Evolutionary conservation across 2,797 vertebrate genomes (phyloP).

Genomic region (Sitta carolinensis): DNA sequence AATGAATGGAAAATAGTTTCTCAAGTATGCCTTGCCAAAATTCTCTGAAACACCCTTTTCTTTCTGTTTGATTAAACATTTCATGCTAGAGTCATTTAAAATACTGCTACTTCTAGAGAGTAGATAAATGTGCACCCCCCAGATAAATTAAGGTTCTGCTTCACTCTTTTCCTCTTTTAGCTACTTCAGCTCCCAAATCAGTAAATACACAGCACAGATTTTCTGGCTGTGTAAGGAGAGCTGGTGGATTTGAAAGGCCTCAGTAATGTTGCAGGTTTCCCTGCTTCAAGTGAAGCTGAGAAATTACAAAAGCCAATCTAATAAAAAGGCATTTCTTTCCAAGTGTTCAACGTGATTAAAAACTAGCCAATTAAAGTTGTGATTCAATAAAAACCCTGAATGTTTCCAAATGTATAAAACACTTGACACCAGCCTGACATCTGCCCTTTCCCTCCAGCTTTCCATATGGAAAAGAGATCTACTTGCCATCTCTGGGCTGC

Average conservation of each 20-base stretch:
- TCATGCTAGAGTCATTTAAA: conserved; percentile 52
- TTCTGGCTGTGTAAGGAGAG: not conserved
- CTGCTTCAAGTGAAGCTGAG: not conserved
- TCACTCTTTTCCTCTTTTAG: not conserved
- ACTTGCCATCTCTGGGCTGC: not conserved
- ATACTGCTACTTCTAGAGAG: conserved; percentile 20
- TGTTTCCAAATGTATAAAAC: conserved; percentile 44
- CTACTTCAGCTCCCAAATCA: not conserved
- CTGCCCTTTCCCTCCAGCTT: conserved; percentile 41
- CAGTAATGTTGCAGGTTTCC: not conserved
- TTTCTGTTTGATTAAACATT: conserved; percentile 64
- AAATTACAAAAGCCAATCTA: conserved; percentile 14
- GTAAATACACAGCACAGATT: not conserved
- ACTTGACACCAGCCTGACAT: conserved; percentile 48
- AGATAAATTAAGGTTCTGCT: conserved; percentile 8
- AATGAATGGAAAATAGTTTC: conserved; percentile 47
- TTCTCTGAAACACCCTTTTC: conserved; percentile 43
- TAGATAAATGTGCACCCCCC: conserved; percentile 13
- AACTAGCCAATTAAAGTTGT: conserved; percentile 29
- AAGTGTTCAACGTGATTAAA: conserved; percentile 11
- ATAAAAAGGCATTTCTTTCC: conserved; percentile 37
- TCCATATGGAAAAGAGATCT: conserved; percentile 39
- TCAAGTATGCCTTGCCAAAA: conserved; percentile 34
- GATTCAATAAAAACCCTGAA: conserved; percentile 28
- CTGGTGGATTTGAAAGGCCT: not conserved